A percentile compares a stretch with the other conserved stretches of the same genome.
Evolutionary conservation across 2,113 vertebrate genomes (phyloP).

Genomic region (Erpornis zantholeuca): DNA sequence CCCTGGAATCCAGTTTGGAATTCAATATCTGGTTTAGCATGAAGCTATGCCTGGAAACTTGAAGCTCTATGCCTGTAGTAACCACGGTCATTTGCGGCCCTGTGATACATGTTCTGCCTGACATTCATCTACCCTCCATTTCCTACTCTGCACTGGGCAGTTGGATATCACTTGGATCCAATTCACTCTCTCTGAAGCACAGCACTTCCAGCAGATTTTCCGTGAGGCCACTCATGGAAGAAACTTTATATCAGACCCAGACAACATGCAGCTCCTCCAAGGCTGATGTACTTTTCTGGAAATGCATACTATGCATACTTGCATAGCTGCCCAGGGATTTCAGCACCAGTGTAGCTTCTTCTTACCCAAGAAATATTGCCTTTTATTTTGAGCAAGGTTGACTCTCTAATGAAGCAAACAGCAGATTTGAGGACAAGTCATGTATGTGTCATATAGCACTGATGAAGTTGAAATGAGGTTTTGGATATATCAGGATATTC

Average conservation of each 20-base stretch:
- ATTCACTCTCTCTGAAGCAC: neutral
- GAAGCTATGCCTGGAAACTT: neutral
- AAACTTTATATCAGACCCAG: neutral
- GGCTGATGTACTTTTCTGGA: neutral
- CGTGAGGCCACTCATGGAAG: neutral
- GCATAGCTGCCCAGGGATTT: neutral
- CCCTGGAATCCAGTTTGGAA: neutral
- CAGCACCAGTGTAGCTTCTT: neutral
- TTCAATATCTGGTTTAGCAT: neutral
- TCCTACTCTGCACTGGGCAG: neutral
- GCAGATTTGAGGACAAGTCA: neutral
- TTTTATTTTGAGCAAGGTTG: neutral
- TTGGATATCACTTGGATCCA: neutral
- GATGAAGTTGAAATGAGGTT: neutral
- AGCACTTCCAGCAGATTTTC: neutral
- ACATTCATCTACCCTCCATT: neutral
- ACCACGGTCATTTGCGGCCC: neutral
- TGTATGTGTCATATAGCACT: neutral
- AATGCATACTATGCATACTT: neutral
- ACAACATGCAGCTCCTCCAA: neutral
- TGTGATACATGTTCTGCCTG: neutral
- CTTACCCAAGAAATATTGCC: accelerated
- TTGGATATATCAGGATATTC: neutral
- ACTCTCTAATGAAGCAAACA: neutral
- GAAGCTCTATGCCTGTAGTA: neutral